Percentiles rank a stretch among this genome's conserved stretches.
Evolutionary conservation across 1,140 invertebrate genomes (phyloP).

Genomic region (Bombus balteatus): DNA sequence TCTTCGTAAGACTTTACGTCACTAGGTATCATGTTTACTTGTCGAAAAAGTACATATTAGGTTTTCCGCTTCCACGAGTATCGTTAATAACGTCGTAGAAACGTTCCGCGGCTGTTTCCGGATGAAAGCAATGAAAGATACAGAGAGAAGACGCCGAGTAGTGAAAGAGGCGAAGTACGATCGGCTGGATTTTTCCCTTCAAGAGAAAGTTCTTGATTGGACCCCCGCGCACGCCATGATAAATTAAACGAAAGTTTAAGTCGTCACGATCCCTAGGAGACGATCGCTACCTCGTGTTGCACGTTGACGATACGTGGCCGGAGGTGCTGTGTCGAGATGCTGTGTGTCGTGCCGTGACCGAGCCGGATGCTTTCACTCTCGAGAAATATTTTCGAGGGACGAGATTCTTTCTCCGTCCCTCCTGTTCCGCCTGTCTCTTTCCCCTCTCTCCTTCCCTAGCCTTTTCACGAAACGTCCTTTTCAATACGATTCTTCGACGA

Average conservation of each 20-base stretch:
- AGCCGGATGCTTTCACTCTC: slow-evolving; percentile 72
- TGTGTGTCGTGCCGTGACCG: slow-evolving; percentile 1
- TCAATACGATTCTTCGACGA: slow-evolving; percentile 47
- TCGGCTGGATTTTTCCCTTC: slow-evolving; percentile 62
- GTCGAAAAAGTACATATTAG: not conserved
- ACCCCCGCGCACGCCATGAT: slow-evolving; percentile 53
- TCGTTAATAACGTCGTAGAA: slow-evolving; percentile 36
- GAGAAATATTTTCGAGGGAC: slow-evolving; percentile 67
- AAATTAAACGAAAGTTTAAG: slow-evolving; percentile 73
- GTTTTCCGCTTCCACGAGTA: not conserved
- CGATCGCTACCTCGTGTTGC: slow-evolving; percentile 61
- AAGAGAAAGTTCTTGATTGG: slow-evolving; percentile 74
- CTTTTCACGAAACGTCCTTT: slow-evolving; percentile 40
- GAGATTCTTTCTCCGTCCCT: slow-evolving; percentile 14
- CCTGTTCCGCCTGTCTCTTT: not conserved
- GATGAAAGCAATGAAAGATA: slow-evolving; percentile 32
- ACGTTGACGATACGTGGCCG: slow-evolving; percentile 39
- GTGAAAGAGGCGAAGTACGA: slow-evolving; percentile 29
- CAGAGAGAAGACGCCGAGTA: slow-evolving; percentile 7
- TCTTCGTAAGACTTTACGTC: not conserved
- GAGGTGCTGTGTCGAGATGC: slow-evolving; percentile 24
- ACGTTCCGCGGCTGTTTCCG: slow-evolving; percentile 11
- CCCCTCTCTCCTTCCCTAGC: not conserved
- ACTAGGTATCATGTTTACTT: no score
- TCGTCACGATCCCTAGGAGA: slow-evolving; percentile 66